These are phyloP conservation scores for Neolamprologus tretocephalus DNA, from an alignment of 2,113 vertebrate species.

Conservation along the genomic window DNA sequence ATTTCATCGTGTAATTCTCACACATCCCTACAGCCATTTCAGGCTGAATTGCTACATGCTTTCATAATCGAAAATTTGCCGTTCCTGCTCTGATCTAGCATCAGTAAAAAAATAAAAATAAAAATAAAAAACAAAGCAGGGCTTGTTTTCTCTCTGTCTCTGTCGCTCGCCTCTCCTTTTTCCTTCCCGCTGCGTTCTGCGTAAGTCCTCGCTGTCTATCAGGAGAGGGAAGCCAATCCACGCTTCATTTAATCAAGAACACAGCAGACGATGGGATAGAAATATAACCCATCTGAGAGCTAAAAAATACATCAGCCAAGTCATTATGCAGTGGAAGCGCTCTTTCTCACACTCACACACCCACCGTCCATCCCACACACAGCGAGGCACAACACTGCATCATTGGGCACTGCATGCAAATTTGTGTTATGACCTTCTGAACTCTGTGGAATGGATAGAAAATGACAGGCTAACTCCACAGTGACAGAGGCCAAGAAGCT, in stretches of 20 bases:
- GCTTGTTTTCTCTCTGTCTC: conserved; percentile 15
- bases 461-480: not conserved
- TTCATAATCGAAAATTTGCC: not conserved
- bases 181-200: not conserved
- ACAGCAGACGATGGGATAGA: conserved; percentile 32
- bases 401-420: conserved; percentile 42
- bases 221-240: conserved; percentile 5
- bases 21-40: not conserved
- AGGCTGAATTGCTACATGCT: not conserved
- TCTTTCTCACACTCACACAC: not conserved
- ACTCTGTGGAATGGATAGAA: conserved; percentile 29
- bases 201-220: not conserved
- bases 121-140: not conserved
- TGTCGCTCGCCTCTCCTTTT: not conserved
- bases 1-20: not conserved
- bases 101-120: not conserved
- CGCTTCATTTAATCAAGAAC: conserved; percentile 57
- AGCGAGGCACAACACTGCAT: conserved; percentile 10
- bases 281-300: conserved; percentile 47
- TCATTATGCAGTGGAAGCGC: conserved; percentile 31
- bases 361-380: conserved; percentile 12
- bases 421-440: conserved; percentile 45
- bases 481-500: conserved; percentile 1
- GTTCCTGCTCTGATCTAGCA: not conserved
- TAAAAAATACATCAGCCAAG: conserved; percentile 50